Evolutionary conservation across 2,113 vertebrate species (phyloP), one percentile per base, ranked within the genome.

Genomic region (Penelope pileata): DNA sequence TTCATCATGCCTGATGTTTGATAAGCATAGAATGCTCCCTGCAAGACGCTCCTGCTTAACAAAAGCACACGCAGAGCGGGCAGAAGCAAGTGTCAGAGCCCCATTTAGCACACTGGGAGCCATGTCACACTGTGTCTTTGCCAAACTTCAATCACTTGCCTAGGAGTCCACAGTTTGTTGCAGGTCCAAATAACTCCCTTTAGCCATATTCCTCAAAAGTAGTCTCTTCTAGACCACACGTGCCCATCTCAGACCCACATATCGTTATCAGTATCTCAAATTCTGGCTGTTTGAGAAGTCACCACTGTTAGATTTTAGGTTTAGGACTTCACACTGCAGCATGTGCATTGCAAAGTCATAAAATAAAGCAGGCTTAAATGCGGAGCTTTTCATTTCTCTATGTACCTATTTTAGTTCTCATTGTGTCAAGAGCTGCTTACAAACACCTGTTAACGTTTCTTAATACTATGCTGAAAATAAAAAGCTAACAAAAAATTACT

Each of bases 121-220:
- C 0, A 7, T 56, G n/a, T 16, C 42, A 45, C 40, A 30, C 26
- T 16, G 12, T 9, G 4, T 7, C 69, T 75, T n/a, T 38, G 30
- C 13, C n/a, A 56, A 42, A 32, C 34, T 40, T 62, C 4, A 77
- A 30, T 45, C 16, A 7, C 26, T 13, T 40, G 8, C 23, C 18
- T 2, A 2, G 56, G 53, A 0, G 0, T 36, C 59, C n/a, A 38
- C 32, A 23, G 30, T 19, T 45, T 6, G 4, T 8, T 16, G 14
- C 32, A 72, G 45, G 17, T 70, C 13, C 23, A 54, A 32, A 16
- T 32, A 34, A 0, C 2, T 16, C 16, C 73, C 45, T 66, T n/a
- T 14, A 54, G n/a, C 5, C 43, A 42, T 16, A 9, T 14, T 77
- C 40, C 42, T 34, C 21, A 29, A 36, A 30, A 48, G 15, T 3